Conservation (phyloP, 2,797 vertebrate species). For the Bovichtus diacanthus region DNA sequence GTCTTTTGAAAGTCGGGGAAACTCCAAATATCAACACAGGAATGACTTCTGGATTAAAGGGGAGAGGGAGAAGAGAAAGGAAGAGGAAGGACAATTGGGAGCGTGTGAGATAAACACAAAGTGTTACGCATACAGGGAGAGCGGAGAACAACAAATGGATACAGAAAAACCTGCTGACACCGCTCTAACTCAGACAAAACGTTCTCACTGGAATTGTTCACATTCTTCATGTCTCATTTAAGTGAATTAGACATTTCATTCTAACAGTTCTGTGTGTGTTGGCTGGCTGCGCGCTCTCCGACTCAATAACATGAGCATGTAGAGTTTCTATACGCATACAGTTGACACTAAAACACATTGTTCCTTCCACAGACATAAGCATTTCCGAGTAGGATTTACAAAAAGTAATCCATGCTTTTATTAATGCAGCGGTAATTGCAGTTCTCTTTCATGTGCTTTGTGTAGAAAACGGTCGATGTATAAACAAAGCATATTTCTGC, state of each 20-base stretch:
- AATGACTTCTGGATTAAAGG: slow-evolving; percentile 28
- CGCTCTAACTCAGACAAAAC: slow-evolving; percentile 30
- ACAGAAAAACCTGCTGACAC: slow-evolving; percentile 11
- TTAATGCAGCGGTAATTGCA: slow-evolving; percentile 30
- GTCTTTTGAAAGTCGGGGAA: slow-evolving; percentile 50
- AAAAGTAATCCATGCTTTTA: slow-evolving; percentile 39
- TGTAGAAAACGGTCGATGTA: background rate
- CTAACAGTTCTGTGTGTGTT: background rate
- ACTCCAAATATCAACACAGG: slow-evolving; percentile 50
- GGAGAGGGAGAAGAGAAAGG: slow-evolving; percentile 13
- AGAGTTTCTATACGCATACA: background rate
- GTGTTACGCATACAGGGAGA: slow-evolving; percentile 10
- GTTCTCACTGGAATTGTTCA: slow-evolving; percentile 13
- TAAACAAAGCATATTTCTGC: slow-evolving; percentile 76
- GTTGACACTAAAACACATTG: background rate
- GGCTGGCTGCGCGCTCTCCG: background rate
- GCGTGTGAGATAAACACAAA: slow-evolving; percentile 13
- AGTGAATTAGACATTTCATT: slow-evolving; percentile 15
- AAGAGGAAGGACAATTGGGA: background rate
- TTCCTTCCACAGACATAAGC: slow-evolving; percentile 2
- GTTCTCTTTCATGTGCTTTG: slow-evolving; percentile 49
- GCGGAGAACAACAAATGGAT: slow-evolving; percentile 11
- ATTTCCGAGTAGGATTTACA: slow-evolving; percentile 24
- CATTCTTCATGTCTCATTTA: background rate
- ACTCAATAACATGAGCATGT: background rate